Evolutionary conservation across 2,888 invertebrate genomes (phyloP), one percentile per base, ranked within the genome.

Genomic region (Leucophenga maculata): DNA sequence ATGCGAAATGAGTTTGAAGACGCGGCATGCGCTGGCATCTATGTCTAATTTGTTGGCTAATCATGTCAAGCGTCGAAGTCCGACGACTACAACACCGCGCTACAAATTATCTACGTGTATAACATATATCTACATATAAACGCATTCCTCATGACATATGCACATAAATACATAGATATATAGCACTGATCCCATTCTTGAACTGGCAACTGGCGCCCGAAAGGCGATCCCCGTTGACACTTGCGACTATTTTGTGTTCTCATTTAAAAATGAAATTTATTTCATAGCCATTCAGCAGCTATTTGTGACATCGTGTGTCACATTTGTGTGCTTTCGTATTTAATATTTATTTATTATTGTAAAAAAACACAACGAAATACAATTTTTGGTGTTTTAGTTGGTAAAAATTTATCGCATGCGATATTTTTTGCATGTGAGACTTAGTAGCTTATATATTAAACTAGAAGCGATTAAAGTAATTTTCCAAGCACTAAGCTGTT

Each of bases 1-100:
- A 59, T 59, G 39, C 59, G 14, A 59, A 59, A 59, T 55, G 26
- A 20, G 55, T 26, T 39, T 39, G 8, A 60, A 60, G 16, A 4
- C 50, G 16, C 1, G 50, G 50, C 6, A 50, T 18, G 50, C 50
- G 50, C 69, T 71, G 73, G 69, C 26, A 48, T 64, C n/a, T 64
- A 68, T 76, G 68, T 78, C 83, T 80, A 83, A 83, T 80, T 80
- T 80, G 80, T 80, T 80, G 80, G 82, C 83, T 83, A 83, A 83
- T 82, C 82, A 83, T 78, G 71, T 55, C 46, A 52, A 26, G 57
- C 57, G n/a, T 31, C 55, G 80, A 78, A 16, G 60, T 18, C 11
- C 39, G 11, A 39, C 39, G 39, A 16, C 60, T 16, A 54, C 20
- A 18, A 54, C 8, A 13, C 20, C 39, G 39, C 78, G 70, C 71